Evolutionary conservation across 2,113 vertebrate genomes (phyloP).

Genomic region (Salvelinus fontinalis): DNA sequence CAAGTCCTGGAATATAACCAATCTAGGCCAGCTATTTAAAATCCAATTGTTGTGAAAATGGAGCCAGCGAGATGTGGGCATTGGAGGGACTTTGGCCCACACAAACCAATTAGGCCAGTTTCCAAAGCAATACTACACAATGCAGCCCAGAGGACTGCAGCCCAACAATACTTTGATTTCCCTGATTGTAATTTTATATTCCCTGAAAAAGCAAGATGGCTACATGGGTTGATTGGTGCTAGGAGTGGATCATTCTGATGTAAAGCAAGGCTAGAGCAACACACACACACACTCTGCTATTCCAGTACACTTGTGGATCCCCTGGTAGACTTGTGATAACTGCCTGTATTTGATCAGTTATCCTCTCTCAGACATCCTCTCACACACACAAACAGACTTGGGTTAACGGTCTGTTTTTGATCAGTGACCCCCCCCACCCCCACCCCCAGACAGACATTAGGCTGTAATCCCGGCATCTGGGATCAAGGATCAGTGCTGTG

Average conservation of each 20-base stretch:
- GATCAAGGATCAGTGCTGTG: conserved; percentile 60
- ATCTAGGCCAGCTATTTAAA: conserved; percentile 73
- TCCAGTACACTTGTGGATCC: conserved; percentile 13
- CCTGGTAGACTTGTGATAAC: conserved; percentile 44
- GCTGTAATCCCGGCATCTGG: conserved; percentile 49
- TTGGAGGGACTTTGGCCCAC: conserved; percentile 74
- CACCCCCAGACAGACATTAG: conserved; percentile 13
- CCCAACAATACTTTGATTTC: conserved; percentile 75
- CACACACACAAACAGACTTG: conserved; percentile 15
- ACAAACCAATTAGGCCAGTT: conserved; percentile 76
- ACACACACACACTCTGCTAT: neutral
- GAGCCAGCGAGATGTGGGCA: conserved; percentile 72
- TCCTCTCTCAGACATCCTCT: neutral
- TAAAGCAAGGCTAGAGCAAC: conserved; percentile 41
- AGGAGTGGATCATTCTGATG: conserved; percentile 44
- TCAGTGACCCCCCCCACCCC: conserved; percentile 38
- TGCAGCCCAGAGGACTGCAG: conserved; percentile 69
- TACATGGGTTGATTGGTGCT: conserved; percentile 47
- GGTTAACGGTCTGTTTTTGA: conserved; percentile 52
- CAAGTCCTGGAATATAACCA: conserved; percentile 65
- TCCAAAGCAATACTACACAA: conserved; percentile 72
- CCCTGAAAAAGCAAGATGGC: conserved; percentile 68
- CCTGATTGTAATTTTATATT: conserved; percentile 73
- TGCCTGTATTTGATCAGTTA: conserved; percentile 54
- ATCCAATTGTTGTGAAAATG: conserved; percentile 76